Base-by-base conservation (phyloP, 2,888 invertebrate genomes). In the Microdon myrmicae region DNA sequence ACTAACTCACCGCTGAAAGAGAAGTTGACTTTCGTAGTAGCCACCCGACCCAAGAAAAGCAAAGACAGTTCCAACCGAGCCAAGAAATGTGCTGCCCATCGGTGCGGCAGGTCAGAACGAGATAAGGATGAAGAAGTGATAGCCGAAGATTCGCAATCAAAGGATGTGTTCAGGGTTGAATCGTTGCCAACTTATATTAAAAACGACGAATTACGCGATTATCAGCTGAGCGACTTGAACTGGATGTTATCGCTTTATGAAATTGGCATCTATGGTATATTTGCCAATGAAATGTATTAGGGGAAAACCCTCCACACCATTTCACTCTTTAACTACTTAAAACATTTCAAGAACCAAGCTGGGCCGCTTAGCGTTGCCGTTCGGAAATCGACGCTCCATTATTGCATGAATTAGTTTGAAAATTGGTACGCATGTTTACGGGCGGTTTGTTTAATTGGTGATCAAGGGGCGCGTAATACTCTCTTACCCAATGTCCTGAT, bases 181-280 rank as follows among this genome's bases (percentile, higher is more conserved):
- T 82, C 86, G 3, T 94, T 92, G 4, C 98, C 98, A 0, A 87
- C 86, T 54, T 98, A 91, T 74, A 88, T 98, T 5, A 93, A 94
- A 78, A 86, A 87, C 77, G 97, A 97, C 12, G 94, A 95, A 79
- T 88, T 99, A 87, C 83, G 98, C 67, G 98, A 99, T 79, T 99
- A 99, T 78, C 98, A 99, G 82, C 86, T 99, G 13, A 85, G 98
- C 44, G 99, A 98, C 49, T 84, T 99, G 3, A 99, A 99, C 79
- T 99, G 99, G 99, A 97, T 99, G 94, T 96, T 98, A 70, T 96
- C 96, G 0, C 82, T 99, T 0, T 96, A 96, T 80, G 96, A 98
- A 79, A 95, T 98, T 82, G 96, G 96, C 28, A 98, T 99, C 67
- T 99, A 98, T 80, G 99, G 98, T 54, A 99, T 99, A 69, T 81